Base-by-base conservation (phyloP, 2,797 vertebrate genomes). In the Falco concolor region DNA sequence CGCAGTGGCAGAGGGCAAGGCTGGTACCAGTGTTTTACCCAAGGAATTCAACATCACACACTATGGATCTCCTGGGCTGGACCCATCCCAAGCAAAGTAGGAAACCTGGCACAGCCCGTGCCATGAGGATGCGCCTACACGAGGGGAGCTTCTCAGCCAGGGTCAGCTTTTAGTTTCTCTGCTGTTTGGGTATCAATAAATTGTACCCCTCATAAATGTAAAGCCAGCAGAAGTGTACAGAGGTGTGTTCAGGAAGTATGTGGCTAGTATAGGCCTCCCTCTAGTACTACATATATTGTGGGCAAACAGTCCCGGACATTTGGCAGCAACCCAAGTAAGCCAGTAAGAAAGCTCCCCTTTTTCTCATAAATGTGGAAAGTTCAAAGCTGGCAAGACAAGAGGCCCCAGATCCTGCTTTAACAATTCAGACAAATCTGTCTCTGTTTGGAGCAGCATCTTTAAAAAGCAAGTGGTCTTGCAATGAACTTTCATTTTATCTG, bases 371-470 rank as follows among this genome's bases (percentile, higher is more conserved):
- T 1, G 2, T 56, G 68, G 50, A 65, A 91, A 95, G 82, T 82
- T 95, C 83, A 93, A 79, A 95, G 53, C 42, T 95, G 86, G 72
- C 68, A 89, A 94, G 57, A 75, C 49, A 80, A 40, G 5, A 94
- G 57, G 27, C 47, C 93, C 54, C 94, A 93, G 65, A 75, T 61
- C 27, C 78, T 87, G 75, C 63, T 95, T 94, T 64, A 84, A 80
- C 64, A 90, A 70, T 84, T 78, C 93, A 83, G 87, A 84, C 69
- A 91, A 88, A 74, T 73, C 77, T 53, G 57, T 42, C 78, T 89
- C 88, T 90, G 57, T 86, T 93, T 69, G 30, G 72, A 93, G 77
- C 75, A 94, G 84, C 53, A 73, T n/a, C 68, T 89, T 94, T 84
- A 91, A 89, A 96, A 94, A 90, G n/a, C 67, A 75, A 74, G 53